Evolutionary conservation across 2,888 invertebrate genomes (phyloP).

Genomic region (Erebia palarica): DNA sequence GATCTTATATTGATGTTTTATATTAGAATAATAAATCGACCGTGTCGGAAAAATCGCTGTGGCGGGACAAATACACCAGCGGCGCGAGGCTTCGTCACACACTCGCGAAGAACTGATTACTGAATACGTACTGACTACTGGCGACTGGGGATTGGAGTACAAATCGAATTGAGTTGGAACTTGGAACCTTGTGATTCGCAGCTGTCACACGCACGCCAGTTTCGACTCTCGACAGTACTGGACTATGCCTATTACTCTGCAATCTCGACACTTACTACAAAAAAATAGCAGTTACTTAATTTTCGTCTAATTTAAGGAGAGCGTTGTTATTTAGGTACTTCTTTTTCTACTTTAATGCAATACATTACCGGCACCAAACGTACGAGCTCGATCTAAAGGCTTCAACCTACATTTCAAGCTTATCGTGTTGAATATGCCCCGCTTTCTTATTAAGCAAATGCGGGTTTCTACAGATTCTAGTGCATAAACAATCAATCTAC

Average conservation of each 20-base stretch:
- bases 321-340: background rate
- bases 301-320: background rate
- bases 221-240: slow-evolving; percentile 12
- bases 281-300: background rate
- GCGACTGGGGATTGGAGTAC: slow-evolving; percentile 8
- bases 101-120: slow-evolving; percentile 33
- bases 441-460: slow-evolving; percentile 25
- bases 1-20: slow-evolving; percentile 31
- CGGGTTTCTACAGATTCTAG: slow-evolving; percentile 11
- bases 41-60: slow-evolving; percentile 36
- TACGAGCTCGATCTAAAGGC: slow-evolving; percentile 34
- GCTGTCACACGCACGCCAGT: slow-evolving; percentile 25
- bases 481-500: slow-evolving; percentile 4
- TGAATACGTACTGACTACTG: slow-evolving; percentile 7
- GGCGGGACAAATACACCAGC: slow-evolving; percentile 28
- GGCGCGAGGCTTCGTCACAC: slow-evolving; percentile 32
- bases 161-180: slow-evolving; percentile 27
- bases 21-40: slow-evolving; percentile 24
- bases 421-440: slow-evolving; percentile 33
- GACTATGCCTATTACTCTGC: background rate
- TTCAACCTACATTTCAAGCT: slow-evolving; percentile 39
- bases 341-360: slow-evolving; percentile 17
- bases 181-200: slow-evolving; percentile 34
- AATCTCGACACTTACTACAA: background rate
- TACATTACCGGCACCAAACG: slow-evolving; percentile 9